A percentile compares a stretch with the other conserved stretches of the same genome.
Conservation (phyloP, 1,140 invertebrate species). For the Conopomorpha cramerella region DNA sequence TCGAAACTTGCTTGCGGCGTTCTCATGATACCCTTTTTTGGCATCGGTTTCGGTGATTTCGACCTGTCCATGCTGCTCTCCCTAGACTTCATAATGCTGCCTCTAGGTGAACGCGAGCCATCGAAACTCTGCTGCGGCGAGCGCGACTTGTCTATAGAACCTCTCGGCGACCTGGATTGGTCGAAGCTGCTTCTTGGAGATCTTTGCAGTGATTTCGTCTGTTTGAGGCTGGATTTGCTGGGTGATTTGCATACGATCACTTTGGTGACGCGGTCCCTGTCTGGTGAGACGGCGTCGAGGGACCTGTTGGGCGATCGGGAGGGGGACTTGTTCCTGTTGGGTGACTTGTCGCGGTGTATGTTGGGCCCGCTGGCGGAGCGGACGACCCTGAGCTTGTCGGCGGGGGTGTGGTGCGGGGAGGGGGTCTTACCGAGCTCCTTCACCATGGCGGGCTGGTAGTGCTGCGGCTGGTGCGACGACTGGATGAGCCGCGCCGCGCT, state of each 20-base stretch:
- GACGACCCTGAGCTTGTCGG: conserved; percentile 47
- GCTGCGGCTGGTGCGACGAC: conserved; percentile 88
- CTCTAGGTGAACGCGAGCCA: conserved; percentile 41
- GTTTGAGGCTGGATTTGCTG: conserved; percentile 51
- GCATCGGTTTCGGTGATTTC: conserved; percentile 46
- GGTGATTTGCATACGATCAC: conserved; percentile 60
- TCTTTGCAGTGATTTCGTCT: conserved; percentile 35
- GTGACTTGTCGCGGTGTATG: conserved; percentile 46
- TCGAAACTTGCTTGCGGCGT: conserved; percentile 55
- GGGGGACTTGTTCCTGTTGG: conserved; percentile 11
- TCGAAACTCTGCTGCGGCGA: conserved; percentile 55
- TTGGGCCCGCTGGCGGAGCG: conserved; percentile 51
- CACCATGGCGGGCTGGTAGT: conserved; percentile 81
- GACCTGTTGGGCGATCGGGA: conserved; percentile 23
- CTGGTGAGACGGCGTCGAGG: conserved; percentile 27
- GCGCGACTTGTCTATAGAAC: conserved; percentile 42
- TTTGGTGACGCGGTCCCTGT: conserved; percentile 49
- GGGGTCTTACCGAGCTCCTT: conserved; percentile 83
- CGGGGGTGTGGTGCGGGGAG: conserved; percentile 22
- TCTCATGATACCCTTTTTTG: conserved; percentile 55
- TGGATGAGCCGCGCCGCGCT: conserved; percentile 92
- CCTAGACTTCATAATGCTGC: conserved; percentile 47
- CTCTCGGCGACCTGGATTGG: conserved; percentile 37
- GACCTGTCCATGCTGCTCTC: conserved; percentile 46
- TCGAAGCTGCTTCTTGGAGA: conserved; percentile 51